Percentiles rank a stretch among this genome's conserved stretches.
Conservation (phyloP, 2,113 vertebrate species). For the Alethe diademata region DNA sequence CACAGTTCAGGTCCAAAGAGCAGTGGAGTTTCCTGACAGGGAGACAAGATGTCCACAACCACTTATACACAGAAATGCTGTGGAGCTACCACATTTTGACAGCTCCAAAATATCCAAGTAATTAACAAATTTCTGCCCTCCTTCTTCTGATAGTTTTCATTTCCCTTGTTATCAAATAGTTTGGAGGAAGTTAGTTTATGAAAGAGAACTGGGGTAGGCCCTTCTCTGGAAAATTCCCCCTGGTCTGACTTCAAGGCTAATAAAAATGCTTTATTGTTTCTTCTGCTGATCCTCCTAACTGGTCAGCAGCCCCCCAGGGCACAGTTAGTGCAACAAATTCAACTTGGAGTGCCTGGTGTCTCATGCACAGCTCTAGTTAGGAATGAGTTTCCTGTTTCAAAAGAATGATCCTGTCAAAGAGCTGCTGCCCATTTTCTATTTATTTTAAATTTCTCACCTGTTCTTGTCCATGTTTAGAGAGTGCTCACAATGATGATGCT, state of each 20-base stretch:
- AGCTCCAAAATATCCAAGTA: not conserved
- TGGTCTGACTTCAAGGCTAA: slow-evolving; percentile 63
- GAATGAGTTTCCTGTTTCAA: not conserved
- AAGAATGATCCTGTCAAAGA: not conserved
- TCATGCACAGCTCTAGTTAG: not conserved
- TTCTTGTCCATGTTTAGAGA: not conserved
- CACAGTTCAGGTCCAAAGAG: not conserved
- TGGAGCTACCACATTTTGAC: not conserved
- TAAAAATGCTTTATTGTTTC: slow-evolving; percentile 67
- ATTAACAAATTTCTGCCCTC: not conserved
- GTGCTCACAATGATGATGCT: not conserved
- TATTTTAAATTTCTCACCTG: not conserved
- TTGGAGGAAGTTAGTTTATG: slow-evolving; percentile 35
- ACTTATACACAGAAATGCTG: not conserved
- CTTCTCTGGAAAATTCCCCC: slow-evolving; percentile 37
- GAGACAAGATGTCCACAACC: not conserved
- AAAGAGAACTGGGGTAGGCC: not conserved
- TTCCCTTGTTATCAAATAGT: not conserved
- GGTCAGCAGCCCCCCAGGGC: slow-evolving; percentile 36
- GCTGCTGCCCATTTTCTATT: not conserved
- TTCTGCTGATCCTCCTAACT: slow-evolving; percentile 58
- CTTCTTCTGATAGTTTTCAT: not conserved
- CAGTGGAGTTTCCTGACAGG: not conserved
- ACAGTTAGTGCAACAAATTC: slow-evolving; percentile 30
- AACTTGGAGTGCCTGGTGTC: not conserved